phyloP scores from a whole-genome alignment of 2,113 vertebrate genomes.

The Serilophus lunatus region DNA sequence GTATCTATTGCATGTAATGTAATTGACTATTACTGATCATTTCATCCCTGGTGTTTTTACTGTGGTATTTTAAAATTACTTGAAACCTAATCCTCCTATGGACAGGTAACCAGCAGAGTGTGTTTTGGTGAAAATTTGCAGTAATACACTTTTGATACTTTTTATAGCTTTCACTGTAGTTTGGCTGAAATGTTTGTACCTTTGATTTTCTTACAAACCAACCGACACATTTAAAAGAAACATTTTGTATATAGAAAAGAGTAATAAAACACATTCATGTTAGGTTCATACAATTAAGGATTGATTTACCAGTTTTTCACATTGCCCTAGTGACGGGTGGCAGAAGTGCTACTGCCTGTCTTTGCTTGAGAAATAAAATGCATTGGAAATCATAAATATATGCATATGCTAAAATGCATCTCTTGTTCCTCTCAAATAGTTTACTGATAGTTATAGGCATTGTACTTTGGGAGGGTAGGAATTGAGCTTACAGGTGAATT shows the following conservation, averaged over 20 bases:
- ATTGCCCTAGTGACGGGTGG: neutral
- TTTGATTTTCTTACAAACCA: neutral
- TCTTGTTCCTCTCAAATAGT: neutral
- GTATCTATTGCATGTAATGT: neutral
- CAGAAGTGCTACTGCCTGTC: neutral
- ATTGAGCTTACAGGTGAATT: neutral
- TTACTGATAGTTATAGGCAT: neutral
- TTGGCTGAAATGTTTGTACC: neutral
- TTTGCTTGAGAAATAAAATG: neutral
- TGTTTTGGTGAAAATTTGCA: neutral
- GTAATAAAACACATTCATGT: neutral
- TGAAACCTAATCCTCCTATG: neutral
- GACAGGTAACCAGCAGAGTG: neutral
- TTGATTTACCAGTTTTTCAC: neutral
- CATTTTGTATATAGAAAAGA: neutral
- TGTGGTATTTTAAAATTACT: neutral
- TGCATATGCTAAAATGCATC: neutral
- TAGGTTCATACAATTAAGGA: neutral
- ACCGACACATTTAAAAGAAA: neutral
- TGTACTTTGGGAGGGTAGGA: neutral
- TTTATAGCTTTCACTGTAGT: neutral
- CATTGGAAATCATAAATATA: neutral
- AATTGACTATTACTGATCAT: neutral
- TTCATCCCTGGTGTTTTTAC: neutral
- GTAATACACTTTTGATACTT: neutral